Evolutionary conservation across 2,797 vertebrate species (phyloP).

Genomic region (Galaxias olidus): DNA sequence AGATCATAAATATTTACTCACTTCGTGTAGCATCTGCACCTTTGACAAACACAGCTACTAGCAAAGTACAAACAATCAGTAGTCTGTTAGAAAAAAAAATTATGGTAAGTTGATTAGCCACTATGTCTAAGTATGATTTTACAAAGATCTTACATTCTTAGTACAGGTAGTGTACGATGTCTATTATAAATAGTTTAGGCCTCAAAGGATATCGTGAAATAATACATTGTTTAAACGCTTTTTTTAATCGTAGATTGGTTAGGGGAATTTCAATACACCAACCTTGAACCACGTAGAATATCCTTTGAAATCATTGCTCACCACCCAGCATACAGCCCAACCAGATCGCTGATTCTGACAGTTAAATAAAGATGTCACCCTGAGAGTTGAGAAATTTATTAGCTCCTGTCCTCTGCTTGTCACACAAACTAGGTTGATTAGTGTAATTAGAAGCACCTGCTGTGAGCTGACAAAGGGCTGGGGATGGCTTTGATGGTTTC

Average conservation of each 20-base stretch:
- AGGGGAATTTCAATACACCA: too few relatives aligned
- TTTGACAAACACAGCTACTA: too few relatives aligned
- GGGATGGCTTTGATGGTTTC: too few relatives aligned
- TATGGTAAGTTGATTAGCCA: background rate
- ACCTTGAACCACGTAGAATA: too few relatives aligned
- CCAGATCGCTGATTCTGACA: background rate
- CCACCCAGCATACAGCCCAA: background rate
- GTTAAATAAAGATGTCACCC: background rate
- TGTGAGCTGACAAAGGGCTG: background rate
- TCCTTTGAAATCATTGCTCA: slow-evolving; percentile 7
- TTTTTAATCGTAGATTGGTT: too few relatives aligned
- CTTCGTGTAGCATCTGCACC: too few relatives aligned
- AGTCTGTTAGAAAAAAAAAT: background rate
- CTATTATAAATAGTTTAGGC: too few relatives aligned
- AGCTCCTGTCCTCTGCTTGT: background rate
- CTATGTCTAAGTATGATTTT: background rate
- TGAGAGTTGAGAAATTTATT: background rate
- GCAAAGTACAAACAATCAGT: background rate
- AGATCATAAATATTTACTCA: too few relatives aligned
- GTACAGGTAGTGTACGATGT: too few relatives aligned
- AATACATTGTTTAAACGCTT: too few relatives aligned
- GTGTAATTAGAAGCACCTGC: background rate
- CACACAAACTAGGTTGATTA: background rate
- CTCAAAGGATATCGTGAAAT: too few relatives aligned
- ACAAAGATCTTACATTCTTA: background rate